A percentile compares a stretch with the other conserved stretches of the same genome.
These are phyloP conservation scores for Heteractis magnifica DNA, from an alignment of 92 coral and sea anemone species.

Conservation along the genomic window DNA sequence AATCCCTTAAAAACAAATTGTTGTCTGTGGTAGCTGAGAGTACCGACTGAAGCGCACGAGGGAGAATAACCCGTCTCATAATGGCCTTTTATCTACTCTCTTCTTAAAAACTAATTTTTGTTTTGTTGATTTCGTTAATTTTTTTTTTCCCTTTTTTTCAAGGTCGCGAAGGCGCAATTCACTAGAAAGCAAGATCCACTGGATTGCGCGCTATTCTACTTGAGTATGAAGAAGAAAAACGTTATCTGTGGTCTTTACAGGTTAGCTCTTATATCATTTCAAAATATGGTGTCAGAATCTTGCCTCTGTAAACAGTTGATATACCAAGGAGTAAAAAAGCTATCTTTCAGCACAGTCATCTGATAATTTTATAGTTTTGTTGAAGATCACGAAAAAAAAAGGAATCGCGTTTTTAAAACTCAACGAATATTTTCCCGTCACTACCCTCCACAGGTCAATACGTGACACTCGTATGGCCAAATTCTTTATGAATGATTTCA, in stretches of 20 bases:
- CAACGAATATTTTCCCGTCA: not conserved
- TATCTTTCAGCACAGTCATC: too few relatives aligned
- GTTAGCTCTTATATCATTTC: conserved; percentile 29
- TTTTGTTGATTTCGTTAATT: not conserved
- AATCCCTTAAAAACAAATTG: too few relatives aligned
- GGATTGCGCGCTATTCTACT: conserved; percentile 91
- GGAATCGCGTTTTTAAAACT: not conserved
- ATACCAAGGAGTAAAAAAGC: too few relatives aligned
- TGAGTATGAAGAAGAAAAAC: conserved; percentile 94
- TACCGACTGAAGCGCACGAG: too few relatives aligned
- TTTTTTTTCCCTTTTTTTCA: not conserved
- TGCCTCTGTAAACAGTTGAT: too few relatives aligned
- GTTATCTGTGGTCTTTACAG: conserved; percentile 94
- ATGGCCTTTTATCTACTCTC: not conserved
- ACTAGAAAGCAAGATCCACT: conserved; percentile 87
- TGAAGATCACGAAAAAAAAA: not conserved
- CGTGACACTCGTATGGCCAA: conserved; percentile 91
- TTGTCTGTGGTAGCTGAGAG: too few relatives aligned
- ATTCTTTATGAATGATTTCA: conserved; percentile 88
- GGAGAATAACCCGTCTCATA: too few relatives aligned
- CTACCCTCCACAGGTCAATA: conserved; percentile 59
- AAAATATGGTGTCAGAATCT: not conserved
- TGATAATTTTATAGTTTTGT: too few relatives aligned
- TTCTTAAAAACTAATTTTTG: too few relatives aligned
- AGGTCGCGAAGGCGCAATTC: conserved; percentile 95